phyloP scores from a whole-genome alignment of 2,797 vertebrate species.

The Muraenolepis orangiensis region DNA sequence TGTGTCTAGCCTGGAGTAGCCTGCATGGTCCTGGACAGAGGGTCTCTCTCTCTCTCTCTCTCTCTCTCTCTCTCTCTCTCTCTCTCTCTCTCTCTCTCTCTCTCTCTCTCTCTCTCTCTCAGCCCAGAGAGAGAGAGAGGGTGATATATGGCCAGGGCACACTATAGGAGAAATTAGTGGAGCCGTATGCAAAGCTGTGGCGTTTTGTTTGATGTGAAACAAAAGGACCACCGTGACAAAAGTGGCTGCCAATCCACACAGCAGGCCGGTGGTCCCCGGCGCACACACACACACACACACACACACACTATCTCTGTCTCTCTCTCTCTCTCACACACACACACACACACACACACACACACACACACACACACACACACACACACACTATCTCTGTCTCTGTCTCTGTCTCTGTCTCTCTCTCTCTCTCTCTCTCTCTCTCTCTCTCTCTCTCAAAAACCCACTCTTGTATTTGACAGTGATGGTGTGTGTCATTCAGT shows the following conservation, averaged over 20 bases:
- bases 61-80: too few species aligned
- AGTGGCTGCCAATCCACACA: constrained; percentile 71
- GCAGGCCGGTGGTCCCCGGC: constrained; percentile 67
- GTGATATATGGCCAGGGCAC: constrained; percentile 73
- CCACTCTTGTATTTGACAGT: constrained; percentile 21
- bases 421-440: too few species aligned
- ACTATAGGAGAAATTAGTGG: constrained; percentile 75
- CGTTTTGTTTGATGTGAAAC: constrained; percentile 78
- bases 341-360: too few species aligned
- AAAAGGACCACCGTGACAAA: constrained; percentile 77
- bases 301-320: background rate
- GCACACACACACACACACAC: constrained; percentile 36
- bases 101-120: too few species aligned
- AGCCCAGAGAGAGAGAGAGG: constrained; percentile 65
- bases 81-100: too few species aligned
- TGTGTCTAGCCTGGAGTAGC: constrained; percentile 48
- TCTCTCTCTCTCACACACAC: too few species aligned
- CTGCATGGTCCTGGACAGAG: constrained; percentile 53
- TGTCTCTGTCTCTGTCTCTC: too few species aligned
- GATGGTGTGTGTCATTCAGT: constrained; percentile 7
- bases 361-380: background rate
- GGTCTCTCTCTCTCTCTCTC: too few species aligned
- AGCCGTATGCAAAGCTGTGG: constrained; percentile 74
- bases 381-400: too few species aligned
- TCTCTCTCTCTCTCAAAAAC: too few species aligned